Base-by-base conservation (phyloP, 2,113 vertebrate species). In the Henicopernis longicauda region DNA sequence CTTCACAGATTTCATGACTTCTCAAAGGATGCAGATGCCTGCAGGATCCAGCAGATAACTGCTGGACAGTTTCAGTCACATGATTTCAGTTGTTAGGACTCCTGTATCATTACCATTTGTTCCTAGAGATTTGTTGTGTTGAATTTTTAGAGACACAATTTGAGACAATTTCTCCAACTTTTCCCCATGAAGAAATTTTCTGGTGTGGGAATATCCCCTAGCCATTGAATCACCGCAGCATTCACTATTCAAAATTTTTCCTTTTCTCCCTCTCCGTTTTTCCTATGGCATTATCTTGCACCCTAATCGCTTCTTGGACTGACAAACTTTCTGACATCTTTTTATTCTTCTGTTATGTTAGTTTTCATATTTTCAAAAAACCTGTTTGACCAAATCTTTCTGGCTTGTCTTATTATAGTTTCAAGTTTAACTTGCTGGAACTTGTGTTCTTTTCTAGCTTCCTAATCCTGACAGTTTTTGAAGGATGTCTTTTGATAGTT, bases 391-490 rank as follows among this genome's bases (percentile, higher is more conserved):
- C 66, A 95, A 0, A 71, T 44, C 31, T 85, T 82, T 91, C 74
- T 82, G 52, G 36, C 58, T 61, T 61, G 6, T 47, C 69, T 91
- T 40, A 72, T 21, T 88, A 47, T 15, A 80, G 21, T 82, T 94
- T 90, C 66, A 95, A 59, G 34, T 67, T 85, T 70, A 93, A 90
- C 93, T 66, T 94, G 84, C 40, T 90, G 49, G 44, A 80, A 90
- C 78, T 91, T 82, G 84, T 71, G 50, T 23, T 90, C 34, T 91
- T 93, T 74, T 78, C 84, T 72, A 44, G 73, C 38, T 96, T 93
- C 52, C 62, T 87, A 73, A 85, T 91, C 74, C 62, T 91, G 87
- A 88, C 62, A 62, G 44, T 61, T 82, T 96, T 80, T 95, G 90
- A 95, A 93, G 58, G 45, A 94, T 91, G 31, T 54, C 34, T 93